These are phyloP conservation scores for Polyodon spathula DNA, from an alignment of 2,113 vertebrate genomes.

Conservation along the genomic window DNA sequence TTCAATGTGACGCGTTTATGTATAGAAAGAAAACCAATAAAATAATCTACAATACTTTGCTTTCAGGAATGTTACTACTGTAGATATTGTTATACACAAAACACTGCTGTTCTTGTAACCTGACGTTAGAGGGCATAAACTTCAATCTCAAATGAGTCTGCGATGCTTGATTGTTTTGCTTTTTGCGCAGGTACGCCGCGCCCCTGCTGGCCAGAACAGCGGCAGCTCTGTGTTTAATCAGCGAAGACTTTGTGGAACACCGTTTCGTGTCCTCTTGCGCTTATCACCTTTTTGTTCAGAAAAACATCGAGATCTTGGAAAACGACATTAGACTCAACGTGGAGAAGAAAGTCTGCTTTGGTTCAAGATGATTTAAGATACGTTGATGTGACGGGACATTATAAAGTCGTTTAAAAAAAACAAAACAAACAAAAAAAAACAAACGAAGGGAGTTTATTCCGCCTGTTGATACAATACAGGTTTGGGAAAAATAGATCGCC, in stretches of 20 bases:
- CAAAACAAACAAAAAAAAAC: background rate
- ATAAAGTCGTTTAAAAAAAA: no score
- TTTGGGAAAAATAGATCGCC: background rate
- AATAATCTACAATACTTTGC: no score
- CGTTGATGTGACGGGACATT: no score
- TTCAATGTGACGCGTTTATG: no score
- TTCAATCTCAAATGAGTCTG: no score
- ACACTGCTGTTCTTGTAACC: no score
- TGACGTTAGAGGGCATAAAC: no score
- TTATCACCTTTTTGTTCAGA: background rate
- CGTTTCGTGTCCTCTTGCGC: no score
- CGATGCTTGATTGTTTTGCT: background rate
- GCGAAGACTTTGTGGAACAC: conserved; percentile 8
- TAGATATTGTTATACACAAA: no score
- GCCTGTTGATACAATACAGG: conserved; percentile 15
- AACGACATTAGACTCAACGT: background rate
- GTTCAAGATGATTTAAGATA: no score
- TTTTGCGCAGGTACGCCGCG: conserved; percentile 20
- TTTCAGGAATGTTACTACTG: no score
- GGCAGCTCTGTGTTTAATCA: background rate
- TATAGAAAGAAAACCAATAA: no score
- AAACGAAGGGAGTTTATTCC: conserved; percentile 8
- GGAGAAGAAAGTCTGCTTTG: background rate
- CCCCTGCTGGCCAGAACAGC: conserved; percentile 25
- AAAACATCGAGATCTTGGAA: background rate